phyloP scores from a whole-genome alignment of 2,797 vertebrate genomes.

The Siniperca obscura region DNA sequence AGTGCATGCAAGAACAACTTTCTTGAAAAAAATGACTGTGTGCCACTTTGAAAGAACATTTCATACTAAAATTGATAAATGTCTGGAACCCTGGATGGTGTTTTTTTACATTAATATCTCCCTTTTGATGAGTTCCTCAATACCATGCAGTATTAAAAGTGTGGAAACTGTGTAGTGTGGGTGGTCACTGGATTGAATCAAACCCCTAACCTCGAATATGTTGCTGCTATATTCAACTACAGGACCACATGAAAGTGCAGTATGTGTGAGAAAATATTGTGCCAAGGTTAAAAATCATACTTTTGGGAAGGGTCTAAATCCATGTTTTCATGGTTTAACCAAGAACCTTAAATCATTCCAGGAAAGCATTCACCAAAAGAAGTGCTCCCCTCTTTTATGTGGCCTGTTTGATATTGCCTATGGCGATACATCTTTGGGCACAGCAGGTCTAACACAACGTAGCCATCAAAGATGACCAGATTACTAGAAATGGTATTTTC shows the following conservation, averaged over 20 bases:
- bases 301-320: slow-evolving; percentile 39
- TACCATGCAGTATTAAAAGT: background rate
- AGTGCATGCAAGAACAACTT: slow-evolving; percentile 17
- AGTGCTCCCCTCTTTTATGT: slow-evolving; percentile 28
- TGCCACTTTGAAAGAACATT: slow-evolving; percentile 31
- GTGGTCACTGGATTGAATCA: slow-evolving; percentile 32
- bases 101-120: slow-evolving; percentile 5
- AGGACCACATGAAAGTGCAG: slow-evolving; percentile 48
- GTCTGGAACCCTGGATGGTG: background rate
- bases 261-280: slow-evolving; percentile 51
- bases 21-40: background rate
- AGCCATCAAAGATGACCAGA: slow-evolving; percentile 22
- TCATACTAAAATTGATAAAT: slow-evolving; percentile 1
- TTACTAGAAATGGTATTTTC: slow-evolving; percentile 5
- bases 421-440: slow-evolving; percentile 8
- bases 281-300: slow-evolving; percentile 36
- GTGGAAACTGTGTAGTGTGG: slow-evolving; percentile 16
- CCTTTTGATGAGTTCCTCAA: slow-evolving; percentile 6
- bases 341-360: slow-evolving; percentile 42
- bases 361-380: slow-evolving; percentile 37
- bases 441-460: slow-evolving; percentile 40
- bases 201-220: background rate
- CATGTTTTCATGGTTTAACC: slow-evolving; percentile 38
- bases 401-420: slow-evolving; percentile 26
- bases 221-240: slow-evolving; percentile 7